phyloP scores from a whole-genome alignment of 2,797 vertebrate genomes.

The Gallirallus australis region DNA sequence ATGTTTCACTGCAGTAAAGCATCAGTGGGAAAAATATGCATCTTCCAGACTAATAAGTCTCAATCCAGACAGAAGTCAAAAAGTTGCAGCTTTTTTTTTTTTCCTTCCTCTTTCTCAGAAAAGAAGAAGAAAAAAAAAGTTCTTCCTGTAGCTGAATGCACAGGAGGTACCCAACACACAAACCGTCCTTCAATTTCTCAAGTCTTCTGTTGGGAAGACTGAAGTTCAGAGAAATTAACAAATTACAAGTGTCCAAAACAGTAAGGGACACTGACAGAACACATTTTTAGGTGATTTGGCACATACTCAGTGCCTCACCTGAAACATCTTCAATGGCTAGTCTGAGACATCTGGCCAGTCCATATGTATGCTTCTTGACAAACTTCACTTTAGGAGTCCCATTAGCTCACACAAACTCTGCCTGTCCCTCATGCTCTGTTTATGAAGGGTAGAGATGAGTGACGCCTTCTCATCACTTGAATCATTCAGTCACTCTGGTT shows the following conservation, averaged over 20 bases:
- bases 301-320: fast-evolving
- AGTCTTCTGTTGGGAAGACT: background rate
- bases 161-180: background rate
- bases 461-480: background rate
- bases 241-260: background rate
- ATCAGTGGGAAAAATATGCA: background rate
- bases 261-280: background rate
- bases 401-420: background rate
- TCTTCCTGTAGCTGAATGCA: background rate
- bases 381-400: background rate
- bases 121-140: background rate
- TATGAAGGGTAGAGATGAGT: background rate
- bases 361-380: background rate
- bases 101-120: background rate
- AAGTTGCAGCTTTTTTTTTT: background rate
- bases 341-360: background rate
- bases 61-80: background rate
- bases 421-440: background rate
- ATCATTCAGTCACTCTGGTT: background rate
- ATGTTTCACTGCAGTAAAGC: background rate
- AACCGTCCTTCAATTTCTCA: background rate
- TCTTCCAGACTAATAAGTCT: background rate
- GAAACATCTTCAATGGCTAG: background rate
- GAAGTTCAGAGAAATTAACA: background rate
- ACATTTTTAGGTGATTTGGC: background rate